Evolutionary conservation across 1,140 invertebrate species (phyloP).

Genomic region (Tetragonula clypearis): DNA sequence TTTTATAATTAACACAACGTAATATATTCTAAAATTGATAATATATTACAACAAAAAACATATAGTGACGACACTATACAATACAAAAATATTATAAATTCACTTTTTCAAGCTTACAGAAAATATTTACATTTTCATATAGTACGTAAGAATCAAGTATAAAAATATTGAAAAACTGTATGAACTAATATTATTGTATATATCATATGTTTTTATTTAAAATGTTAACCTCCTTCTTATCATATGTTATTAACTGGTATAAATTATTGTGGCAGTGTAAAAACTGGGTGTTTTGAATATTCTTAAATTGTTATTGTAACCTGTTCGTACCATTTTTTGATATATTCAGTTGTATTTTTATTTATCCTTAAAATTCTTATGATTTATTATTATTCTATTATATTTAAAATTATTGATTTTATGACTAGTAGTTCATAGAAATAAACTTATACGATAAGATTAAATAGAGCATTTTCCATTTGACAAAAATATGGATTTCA

Average conservation of each 20-base stretch:
- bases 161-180: constrained; percentile 6
- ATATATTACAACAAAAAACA: constrained; percentile 26
- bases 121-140: constrained; percentile 29
- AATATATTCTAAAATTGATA: constrained; percentile 20
- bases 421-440: constrained; percentile 47
- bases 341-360: background rate
- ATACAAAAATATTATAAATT: constrained; percentile 4
- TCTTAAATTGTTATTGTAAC: background rate
- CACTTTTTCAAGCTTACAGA: background rate
- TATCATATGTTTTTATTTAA: background rate
- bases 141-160: background rate
- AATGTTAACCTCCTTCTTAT: background rate
- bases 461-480: background rate
- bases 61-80: background rate
- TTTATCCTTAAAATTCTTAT: constrained; percentile 5
- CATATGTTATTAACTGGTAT: background rate
- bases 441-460: constrained; percentile 21
- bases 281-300: constrained; percentile 4
- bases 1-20: constrained; percentile 15
- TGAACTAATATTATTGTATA: background rate
- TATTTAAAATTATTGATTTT: constrained; percentile 39
- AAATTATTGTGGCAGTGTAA: constrained; percentile 30
- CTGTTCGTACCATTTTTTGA: background rate
- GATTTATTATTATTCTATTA: background rate
- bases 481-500: background rate